Conservation (phyloP, 2,888 invertebrate genomes). For the Cetonia aurata region DNA sequence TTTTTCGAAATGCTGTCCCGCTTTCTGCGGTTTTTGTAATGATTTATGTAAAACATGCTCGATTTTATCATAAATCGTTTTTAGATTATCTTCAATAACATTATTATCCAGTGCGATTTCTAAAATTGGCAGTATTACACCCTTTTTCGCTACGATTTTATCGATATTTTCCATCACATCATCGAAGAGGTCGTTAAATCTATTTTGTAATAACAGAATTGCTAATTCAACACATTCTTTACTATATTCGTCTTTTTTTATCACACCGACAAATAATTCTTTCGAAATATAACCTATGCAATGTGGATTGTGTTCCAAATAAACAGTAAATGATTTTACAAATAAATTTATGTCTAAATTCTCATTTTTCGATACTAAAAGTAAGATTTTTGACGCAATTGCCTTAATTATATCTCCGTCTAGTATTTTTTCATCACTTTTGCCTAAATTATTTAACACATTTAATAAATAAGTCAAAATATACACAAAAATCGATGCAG, state of each 20-base stretch:
- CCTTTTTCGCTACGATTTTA: slow-evolving; percentile 71
- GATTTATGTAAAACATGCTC: slow-evolving; percentile 74
- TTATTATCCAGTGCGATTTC: slow-evolving; percentile 59
- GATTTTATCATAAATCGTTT: slow-evolving; percentile 71
- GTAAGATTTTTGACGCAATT: slow-evolving; percentile 51
- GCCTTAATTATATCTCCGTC: slow-evolving; percentile 48
- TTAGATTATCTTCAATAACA: slow-evolving; percentile 66
- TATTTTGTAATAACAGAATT: slow-evolving; percentile 71
- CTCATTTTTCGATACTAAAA: slow-evolving; percentile 49
- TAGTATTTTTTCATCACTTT: slow-evolving; percentile 50
- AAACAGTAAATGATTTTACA: slow-evolving; percentile 70
- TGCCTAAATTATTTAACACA: slow-evolving; percentile 23
- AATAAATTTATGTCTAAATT: slow-evolving; percentile 65
- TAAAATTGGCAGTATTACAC: slow-evolving; percentile 75
- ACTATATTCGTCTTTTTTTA: slow-evolving; percentile 68
- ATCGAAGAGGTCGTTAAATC: slow-evolving; percentile 65
- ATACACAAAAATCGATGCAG: slow-evolving; percentile 36
- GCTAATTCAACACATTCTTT: slow-evolving; percentile 73
- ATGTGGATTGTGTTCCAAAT: slow-evolving; percentile 74
- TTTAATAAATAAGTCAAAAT: slow-evolving; percentile 27
- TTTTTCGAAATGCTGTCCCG: slow-evolving; percentile 74
- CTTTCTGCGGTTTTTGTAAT: slow-evolving; percentile 78
- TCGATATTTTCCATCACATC: slow-evolving; percentile 68
- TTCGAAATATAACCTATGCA: slow-evolving; percentile 68
- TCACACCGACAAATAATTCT: slow-evolving; percentile 70